Evolutionary conservation across 2,888 invertebrate species (phyloP).

Genomic region (Drosophila demipolita): DNA sequence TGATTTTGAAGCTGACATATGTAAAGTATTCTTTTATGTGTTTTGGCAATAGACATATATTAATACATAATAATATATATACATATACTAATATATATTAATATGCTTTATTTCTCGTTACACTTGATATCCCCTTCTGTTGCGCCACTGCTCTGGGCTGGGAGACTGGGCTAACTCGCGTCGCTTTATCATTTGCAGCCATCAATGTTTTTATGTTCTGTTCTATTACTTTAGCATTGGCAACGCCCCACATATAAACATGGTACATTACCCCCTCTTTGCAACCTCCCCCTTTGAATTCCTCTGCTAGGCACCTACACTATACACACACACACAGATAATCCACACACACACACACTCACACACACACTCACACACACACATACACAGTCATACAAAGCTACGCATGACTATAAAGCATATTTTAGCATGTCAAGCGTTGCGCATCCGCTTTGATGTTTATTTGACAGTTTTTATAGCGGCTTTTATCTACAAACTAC

Average conservation of each 20-base stretch:
- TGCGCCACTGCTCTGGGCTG: constrained; percentile 31
- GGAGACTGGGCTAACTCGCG: constrained; percentile 23
- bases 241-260: constrained; percentile 63
- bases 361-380: constrained; percentile 30
- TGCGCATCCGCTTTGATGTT: constrained; percentile 83
- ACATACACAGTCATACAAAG: constrained; percentile 34
- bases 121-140: background rate
- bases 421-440: constrained; percentile 82
- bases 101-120: background rate
- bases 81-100: background rate
- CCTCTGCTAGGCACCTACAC: constrained; percentile 27
- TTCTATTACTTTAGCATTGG: constrained; percentile 75
- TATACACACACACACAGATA: constrained; percentile 29
- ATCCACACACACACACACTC: constrained; percentile 37
- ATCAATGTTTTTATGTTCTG: constrained; percentile 74
- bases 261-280: constrained; percentile 44
- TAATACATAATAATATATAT: too few relatives aligned
- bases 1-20: background rate
- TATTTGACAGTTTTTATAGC: constrained; percentile 83
- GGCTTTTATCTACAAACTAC: constrained; percentile 80
- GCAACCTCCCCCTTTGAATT: background rate
- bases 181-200: constrained; percentile 62
- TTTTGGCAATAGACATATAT: background rate
- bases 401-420: constrained; percentile 75
- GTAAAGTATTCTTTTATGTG: background rate